These are phyloP conservation scores for Pachyramphus minor DNA, from an alignment of 2,113 vertebrate genomes.

Conservation along the genomic window DNA sequence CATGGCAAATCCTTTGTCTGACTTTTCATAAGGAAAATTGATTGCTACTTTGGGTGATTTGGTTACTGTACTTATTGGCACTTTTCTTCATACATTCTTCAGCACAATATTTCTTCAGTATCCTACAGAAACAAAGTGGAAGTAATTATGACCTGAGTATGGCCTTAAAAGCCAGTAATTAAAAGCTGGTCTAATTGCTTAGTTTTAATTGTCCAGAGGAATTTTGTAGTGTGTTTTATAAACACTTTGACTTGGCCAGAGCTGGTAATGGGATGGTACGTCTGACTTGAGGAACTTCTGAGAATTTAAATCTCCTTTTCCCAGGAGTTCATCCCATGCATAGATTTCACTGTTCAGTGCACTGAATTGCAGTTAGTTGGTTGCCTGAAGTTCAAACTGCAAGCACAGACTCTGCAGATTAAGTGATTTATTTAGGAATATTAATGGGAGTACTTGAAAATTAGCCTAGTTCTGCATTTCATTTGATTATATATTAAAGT, in stretches of 20 bases:
- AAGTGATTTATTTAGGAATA: neutral
- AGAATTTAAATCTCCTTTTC: neutral
- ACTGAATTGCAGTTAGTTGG: neutral
- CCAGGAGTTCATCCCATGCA: neutral
- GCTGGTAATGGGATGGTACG: neutral
- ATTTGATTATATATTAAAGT: neutral
- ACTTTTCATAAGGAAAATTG: neutral
- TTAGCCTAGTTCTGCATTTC: neutral
- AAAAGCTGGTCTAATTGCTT: conserved; percentile 30
- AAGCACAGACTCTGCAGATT: neutral
- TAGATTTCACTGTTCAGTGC: neutral
- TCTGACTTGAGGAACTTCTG: neutral
- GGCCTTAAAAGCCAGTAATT: conserved; percentile 17
- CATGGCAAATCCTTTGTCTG: neutral
- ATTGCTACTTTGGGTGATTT: neutral
- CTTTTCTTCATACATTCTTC: neutral
- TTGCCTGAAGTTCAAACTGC: neutral
- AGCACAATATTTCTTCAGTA: neutral
- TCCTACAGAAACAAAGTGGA: neutral
- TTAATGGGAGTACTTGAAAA: neutral
- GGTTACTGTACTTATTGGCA: neutral
- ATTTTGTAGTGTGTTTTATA: conserved; percentile 15
- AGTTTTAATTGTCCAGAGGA: neutral
- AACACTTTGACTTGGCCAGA: conserved; percentile 1
- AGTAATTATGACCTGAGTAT: neutral